Percentiles rank a stretch among this genome's conserved stretches.
Conservation (phyloP, 2,797 vertebrate genomes). For the Coracias cyanogaster region DNA sequence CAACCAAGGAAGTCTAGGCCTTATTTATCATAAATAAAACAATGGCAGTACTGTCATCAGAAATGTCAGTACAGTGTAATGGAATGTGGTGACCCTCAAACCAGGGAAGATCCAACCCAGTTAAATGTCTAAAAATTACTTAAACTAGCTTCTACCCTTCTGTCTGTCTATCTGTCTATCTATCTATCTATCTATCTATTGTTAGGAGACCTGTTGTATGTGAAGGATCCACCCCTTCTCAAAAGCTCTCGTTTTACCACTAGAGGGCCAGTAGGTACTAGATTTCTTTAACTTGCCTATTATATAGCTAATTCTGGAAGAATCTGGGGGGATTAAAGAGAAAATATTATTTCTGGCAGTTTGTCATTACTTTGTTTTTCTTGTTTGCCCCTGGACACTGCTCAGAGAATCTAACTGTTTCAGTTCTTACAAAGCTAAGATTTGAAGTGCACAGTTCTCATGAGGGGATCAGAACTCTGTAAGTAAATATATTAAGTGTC, state of each 20-base stretch:
- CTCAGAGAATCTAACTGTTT: neutral
- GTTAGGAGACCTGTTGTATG: neutral
- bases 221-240: neutral
- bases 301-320: neutral
- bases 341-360: slow-evolving; percentile 26
- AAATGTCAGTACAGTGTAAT: neutral
- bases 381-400: neutral
- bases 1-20: neutral
- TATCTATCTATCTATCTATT: no score
- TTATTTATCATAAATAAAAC: neutral
- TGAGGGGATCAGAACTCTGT: neutral
- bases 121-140: neutral
- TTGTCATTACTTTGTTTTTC: neutral
- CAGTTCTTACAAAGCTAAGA: neutral
- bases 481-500: neutral
- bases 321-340: neutral
- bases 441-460: neutral
- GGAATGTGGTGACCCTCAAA: neutral
- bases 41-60: neutral
- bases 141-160: neutral
- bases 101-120: neutral
- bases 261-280: slow-evolving; percentile 37
- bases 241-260: neutral
- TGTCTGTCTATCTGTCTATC: no score
- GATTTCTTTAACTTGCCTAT: neutral